Percentiles rank a stretch among this genome's conserved stretches.
Conservation (phyloP, 1,140 invertebrate genomes). For the Drosophila micromelanica region DNA sequence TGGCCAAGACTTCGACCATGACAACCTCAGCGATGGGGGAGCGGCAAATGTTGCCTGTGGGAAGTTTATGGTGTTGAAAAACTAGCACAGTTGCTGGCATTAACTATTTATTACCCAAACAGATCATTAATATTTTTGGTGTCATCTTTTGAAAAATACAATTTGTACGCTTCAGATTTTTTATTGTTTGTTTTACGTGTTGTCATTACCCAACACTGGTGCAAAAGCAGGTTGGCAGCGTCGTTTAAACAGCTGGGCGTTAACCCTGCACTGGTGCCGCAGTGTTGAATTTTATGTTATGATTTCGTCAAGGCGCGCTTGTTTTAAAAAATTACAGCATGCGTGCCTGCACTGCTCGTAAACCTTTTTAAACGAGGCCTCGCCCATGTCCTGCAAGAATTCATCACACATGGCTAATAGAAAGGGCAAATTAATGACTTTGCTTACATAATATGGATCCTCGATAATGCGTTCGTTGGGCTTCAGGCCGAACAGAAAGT, state of each 20-base stretch:
- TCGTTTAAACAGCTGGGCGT: constrained; percentile 7
- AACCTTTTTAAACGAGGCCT: constrained; percentile 88
- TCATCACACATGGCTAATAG: constrained; percentile 2
- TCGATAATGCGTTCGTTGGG: constrained; percentile 90
- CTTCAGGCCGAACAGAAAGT: constrained; percentile 88
- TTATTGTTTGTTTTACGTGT: constrained; percentile 2
- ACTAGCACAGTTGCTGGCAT: not conserved
- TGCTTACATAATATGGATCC: constrained; percentile 93
- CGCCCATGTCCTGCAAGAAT: constrained; percentile 86
- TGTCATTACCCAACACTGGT: constrained; percentile 24
- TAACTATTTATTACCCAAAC: constrained; percentile 84
- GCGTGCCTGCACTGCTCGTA: constrained; percentile 88
- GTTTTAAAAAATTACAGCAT: constrained; percentile 88
- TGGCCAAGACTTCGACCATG: constrained; percentile 89
- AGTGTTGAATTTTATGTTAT: constrained; percentile 5
- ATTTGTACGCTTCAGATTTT: constrained; percentile 23
- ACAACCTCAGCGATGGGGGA: constrained; percentile 97
- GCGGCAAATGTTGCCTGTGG: constrained; percentile 95
- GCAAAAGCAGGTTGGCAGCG: constrained; percentile 11
- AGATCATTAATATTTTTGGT: constrained; percentile 85
- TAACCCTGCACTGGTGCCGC: constrained; percentile 33
- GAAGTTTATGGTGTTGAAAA: not conserved
- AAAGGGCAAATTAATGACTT: not conserved
- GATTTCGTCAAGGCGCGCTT: constrained; percentile 60
- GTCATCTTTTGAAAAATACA: constrained; percentile 32